These are phyloP conservation scores for Caprella mutica DNA, from an alignment of 2,888 invertebrate species.

Conservation along the genomic window DNA sequence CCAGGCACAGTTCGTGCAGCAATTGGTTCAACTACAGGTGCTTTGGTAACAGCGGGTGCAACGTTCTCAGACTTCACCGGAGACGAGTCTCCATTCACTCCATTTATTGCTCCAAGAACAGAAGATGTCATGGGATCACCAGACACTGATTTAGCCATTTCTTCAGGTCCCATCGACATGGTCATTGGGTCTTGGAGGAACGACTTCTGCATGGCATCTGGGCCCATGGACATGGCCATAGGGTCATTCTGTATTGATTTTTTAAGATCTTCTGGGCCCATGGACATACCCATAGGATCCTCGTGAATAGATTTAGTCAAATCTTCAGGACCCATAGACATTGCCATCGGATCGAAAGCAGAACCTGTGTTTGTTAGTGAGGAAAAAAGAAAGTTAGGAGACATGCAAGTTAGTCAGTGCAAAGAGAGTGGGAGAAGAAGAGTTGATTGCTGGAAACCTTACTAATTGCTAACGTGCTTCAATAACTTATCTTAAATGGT, in stretches of 20 bases:
- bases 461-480: no score
- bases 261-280: neutral
- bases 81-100: constrained; percentile 34
- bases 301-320: no score
- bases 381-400: neutral
- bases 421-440: no score
- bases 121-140: constrained; percentile 32
- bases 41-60: constrained; percentile 19
- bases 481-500: no score
- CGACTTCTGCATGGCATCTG: no score
- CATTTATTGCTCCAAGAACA: constrained; percentile 33
- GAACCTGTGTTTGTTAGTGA: neutral
- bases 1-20: constrained; percentile 30
- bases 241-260: constrained; percentile 1
- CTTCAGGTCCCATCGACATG: neutral
- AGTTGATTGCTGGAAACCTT: no score
- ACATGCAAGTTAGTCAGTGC: neutral
- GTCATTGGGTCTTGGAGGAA: neutral
- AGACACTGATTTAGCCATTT: neutral
- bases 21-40: constrained; percentile 19
- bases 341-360: neutral
- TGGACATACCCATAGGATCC: neutral
- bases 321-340: no score
- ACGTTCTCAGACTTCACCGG: constrained; percentile 32
- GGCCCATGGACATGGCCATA: constrained; percentile 1